Conservation (phyloP, 2,113 vertebrate genomes). For the Lophius piscatorius region DNA sequence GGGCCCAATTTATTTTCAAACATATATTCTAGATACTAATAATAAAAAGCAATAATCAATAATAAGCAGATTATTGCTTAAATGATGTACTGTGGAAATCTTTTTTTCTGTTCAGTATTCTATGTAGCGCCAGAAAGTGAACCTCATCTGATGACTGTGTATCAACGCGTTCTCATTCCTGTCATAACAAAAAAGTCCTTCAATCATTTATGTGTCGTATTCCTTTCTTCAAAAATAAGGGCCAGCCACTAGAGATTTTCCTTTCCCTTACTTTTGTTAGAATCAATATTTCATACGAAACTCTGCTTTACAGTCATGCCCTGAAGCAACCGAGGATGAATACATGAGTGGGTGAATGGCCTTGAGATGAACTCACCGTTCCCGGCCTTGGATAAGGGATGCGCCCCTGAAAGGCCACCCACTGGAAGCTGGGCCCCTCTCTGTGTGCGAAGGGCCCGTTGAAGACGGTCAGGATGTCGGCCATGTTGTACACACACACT, state of each 20-base stretch:
- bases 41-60: too few relatives aligned
- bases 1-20: too few relatives aligned
- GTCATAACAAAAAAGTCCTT: not conserved
- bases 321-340: not conserved
- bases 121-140: not conserved
- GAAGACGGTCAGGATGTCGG: conserved; percentile 96
- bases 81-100: too few relatives aligned
- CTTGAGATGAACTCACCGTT: conserved; percentile 85
- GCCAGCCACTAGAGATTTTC: too few relatives aligned
- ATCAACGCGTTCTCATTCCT: not conserved
- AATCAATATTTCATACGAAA: conserved; percentile 1
- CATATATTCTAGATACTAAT: too few relatives aligned
- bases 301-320: not conserved
- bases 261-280: too few relatives aligned
- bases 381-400: conserved; percentile 96
- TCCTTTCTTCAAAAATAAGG: not conserved
- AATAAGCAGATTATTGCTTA: too few relatives aligned
- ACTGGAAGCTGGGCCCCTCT: conserved; percentile 95
- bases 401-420: conserved; percentile 94
- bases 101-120: too few relatives aligned
- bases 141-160: not conserved
- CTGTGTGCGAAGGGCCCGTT: conserved; percentile 98
- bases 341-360: not conserved
- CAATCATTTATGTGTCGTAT: too few relatives aligned
- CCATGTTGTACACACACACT: conserved; percentile 95